A percentile compares a stretch with the other conserved stretches of the same genome.
These are phyloP conservation scores for Hydropsyche tenuis DNA, from an alignment of 1,140 invertebrate genomes.

Conservation along the genomic window DNA sequence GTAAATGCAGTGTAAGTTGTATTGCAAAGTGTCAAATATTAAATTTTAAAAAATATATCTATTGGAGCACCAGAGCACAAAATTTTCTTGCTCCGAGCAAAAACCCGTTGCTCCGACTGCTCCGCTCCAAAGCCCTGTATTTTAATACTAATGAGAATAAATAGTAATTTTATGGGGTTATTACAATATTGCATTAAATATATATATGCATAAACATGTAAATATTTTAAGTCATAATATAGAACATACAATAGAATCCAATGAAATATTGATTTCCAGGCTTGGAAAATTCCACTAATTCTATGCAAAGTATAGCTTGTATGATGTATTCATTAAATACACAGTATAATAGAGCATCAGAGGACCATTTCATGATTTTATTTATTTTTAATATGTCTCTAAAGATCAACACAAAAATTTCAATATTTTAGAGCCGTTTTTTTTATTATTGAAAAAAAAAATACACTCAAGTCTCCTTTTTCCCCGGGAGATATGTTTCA, in stretches of 20 bases:
- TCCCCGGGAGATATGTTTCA: too few species aligned
- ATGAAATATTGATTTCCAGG: constrained; percentile 61
- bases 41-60: too few species aligned
- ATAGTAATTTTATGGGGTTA: constrained; percentile 23
- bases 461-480: too few species aligned
- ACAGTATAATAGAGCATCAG: constrained; percentile 39
- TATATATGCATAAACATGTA: neutral
- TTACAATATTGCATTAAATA: constrained; percentile 41
- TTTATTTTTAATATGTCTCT: constrained; percentile 24
- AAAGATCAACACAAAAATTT: neutral
- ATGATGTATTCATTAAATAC: constrained; percentile 51
- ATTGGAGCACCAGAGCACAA: too few species aligned
- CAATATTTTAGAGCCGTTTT: neutral
- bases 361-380: constrained; percentile 39
- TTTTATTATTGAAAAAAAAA: neutral
- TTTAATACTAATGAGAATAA: too few species aligned
- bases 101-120: too few species aligned
- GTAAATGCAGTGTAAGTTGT: too few species aligned
- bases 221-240: constrained; percentile 5
- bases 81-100: too few species aligned
- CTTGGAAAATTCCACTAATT: constrained; percentile 84
- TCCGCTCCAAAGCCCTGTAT: too few species aligned
- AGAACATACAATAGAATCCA: constrained; percentile 2
- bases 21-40: too few species aligned
- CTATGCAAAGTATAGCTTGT: constrained; percentile 90